These are phyloP conservation scores for Rostratula benghalensis DNA, from an alignment of 2,113 vertebrate species.

Conservation along the genomic window DNA sequence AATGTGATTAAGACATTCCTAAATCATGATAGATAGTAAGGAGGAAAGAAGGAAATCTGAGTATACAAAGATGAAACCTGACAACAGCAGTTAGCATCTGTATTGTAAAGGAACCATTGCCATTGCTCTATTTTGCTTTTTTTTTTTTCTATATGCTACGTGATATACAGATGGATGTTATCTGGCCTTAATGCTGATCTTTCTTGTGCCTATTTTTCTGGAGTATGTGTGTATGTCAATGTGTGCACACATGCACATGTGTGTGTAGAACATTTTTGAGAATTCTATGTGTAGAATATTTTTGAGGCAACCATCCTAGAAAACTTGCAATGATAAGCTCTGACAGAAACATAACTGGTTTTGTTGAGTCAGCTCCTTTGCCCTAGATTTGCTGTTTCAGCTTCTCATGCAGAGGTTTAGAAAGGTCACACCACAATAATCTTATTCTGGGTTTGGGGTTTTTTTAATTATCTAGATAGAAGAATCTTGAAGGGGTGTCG, in stretches of 20 bases:
- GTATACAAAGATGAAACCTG: background rate
- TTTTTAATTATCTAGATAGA: background rate
- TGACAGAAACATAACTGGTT: constrained; percentile 9
- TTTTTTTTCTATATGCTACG: background rate
- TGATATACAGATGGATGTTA: background rate
- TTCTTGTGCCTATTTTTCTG: background rate
- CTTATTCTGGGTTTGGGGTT: background rate
- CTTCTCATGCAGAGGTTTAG: background rate
- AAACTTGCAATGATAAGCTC: constrained; percentile 18
- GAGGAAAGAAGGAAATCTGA: background rate
- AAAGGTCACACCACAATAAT: background rate
- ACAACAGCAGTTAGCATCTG: background rate
- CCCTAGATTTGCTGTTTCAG: constrained; percentile 16
- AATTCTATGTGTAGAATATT: background rate
- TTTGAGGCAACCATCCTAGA: background rate
- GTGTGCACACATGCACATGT: no score
- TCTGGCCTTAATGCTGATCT: background rate
- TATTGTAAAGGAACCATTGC: background rate
- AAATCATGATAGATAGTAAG: background rate
- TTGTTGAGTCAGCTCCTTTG: background rate
- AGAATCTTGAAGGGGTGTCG: background rate
- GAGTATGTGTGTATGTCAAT: background rate
- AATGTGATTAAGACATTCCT: background rate
- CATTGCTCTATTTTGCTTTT: background rate
- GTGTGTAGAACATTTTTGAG: background rate